Conservation (phyloP, 2,113 vertebrate genomes). For the Oncorhynchus gorbuscha region DNA sequence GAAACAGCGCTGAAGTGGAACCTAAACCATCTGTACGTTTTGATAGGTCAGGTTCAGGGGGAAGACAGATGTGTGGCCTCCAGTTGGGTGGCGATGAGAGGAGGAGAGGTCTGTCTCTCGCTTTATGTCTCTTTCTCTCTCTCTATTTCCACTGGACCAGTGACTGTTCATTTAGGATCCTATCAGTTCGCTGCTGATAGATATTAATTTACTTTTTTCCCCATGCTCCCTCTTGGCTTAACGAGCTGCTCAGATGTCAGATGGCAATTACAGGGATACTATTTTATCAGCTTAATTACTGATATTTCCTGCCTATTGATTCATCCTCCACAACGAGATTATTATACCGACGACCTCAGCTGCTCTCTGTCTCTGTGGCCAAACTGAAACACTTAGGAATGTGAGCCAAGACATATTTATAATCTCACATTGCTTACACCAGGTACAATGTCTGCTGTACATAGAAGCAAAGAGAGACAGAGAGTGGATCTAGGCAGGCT, state of each 20-base stretch:
- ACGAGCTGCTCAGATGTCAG: slow-evolving; percentile 32
- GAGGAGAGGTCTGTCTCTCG: slow-evolving; percentile 1
- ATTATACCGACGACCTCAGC: not conserved
- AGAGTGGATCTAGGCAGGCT: no score
- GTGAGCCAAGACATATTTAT: not conserved
- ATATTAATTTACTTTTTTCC: slow-evolving; percentile 33
- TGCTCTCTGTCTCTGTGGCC: not conserved
- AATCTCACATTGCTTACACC: not conserved
- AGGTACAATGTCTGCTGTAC: not conserved
- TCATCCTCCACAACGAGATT: not conserved
- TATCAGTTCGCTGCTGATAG: slow-evolving; percentile 25
- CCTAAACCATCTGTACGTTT: not conserved
- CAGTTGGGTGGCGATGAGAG: slow-evolving; percentile 29
- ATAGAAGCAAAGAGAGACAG: slow-evolving; percentile 2
- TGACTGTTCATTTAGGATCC: slow-evolving; percentile 21
- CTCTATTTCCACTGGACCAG: slow-evolving; percentile 13
- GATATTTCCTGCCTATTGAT: slow-evolving; percentile 28
- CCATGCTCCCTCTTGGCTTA: slow-evolving; percentile 9
- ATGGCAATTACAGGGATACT: slow-evolving; percentile 26
- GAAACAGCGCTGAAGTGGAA: slow-evolving; percentile 14
- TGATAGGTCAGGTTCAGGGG: not conserved
- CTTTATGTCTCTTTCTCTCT: not conserved
- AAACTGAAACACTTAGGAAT: not conserved
- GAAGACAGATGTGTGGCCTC: slow-evolving; percentile 17
- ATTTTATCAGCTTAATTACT: slow-evolving; percentile 40